Evolutionary conservation across 2,797 vertebrate species (phyloP).

Genomic region (Coracias cyanogaster): DNA sequence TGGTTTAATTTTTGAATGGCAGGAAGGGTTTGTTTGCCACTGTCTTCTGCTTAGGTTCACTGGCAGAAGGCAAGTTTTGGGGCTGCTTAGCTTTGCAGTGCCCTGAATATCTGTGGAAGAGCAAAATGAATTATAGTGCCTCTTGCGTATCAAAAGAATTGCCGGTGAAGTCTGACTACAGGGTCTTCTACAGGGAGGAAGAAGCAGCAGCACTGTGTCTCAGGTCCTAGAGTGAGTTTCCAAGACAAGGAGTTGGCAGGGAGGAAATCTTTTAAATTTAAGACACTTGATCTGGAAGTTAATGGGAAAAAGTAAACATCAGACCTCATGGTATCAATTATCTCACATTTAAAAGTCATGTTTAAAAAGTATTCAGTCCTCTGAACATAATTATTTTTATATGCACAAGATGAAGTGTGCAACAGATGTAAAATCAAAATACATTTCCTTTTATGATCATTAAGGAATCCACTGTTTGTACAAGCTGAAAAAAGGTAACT

Average conservation of each 20-base stretch:
- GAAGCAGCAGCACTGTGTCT: background rate
- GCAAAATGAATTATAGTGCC: background rate
- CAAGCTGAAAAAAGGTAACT: background rate
- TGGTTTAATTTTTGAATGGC: background rate
- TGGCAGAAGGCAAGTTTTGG: background rate
- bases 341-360: background rate
- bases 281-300: background rate
- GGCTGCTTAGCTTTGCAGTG: background rate
- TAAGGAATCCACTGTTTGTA: background rate
- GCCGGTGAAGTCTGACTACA: background rate
- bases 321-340: background rate
- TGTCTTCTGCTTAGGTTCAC: background rate
- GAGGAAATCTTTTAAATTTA: background rate
- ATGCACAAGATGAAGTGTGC: background rate
- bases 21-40: background rate
- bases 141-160: background rate
- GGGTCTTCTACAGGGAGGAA: background rate
- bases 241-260: background rate
- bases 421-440: conserved; percentile 21
- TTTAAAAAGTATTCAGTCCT: background rate
- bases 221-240: background rate
- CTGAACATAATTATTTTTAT: conserved; percentile 19
- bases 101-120: background rate
- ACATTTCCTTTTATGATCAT: background rate
- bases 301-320: background rate